Conservation (phyloP, 2,888 invertebrate species). For the Ellobium chinense region DNA sequence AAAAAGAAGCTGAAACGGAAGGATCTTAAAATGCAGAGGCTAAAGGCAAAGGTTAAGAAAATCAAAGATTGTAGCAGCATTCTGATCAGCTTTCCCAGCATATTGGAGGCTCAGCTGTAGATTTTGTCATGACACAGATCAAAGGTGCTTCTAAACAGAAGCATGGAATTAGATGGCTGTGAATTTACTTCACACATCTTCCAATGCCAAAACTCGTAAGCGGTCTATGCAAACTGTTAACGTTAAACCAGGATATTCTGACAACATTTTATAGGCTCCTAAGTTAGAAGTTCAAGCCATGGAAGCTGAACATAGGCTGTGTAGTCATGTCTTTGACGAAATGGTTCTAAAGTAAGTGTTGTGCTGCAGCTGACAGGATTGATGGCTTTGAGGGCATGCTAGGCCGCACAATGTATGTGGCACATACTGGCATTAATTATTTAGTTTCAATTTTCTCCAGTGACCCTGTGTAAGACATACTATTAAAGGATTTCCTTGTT, state of each 20-base stretch:
- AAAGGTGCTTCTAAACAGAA: not conserved
- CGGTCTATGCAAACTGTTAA: not conserved
- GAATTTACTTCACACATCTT: not conserved
- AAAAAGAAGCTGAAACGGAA: too few relatives aligned
- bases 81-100: not conserved
- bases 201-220: not conserved
- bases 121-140: not conserved
- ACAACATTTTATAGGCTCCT: not conserved
- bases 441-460: not conserved
- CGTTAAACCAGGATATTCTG: not conserved
- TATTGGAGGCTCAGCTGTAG: not conserved
- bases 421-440: too few relatives aligned
- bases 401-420: not conserved
- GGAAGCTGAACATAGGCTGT: not conserved
- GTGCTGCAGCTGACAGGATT: not conserved
- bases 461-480: not conserved
- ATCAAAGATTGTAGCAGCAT: too few relatives aligned
- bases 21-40: too few relatives aligned
- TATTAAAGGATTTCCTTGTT: too few relatives aligned
- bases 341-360: not conserved
- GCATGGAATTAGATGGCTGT: not conserved
- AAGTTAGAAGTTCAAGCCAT: not conserved
- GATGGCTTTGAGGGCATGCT: not conserved
- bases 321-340: not conserved
- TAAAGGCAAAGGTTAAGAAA: too few relatives aligned